These are phyloP conservation scores for Coregonus suidteri DNA, from an alignment of 2,797 vertebrate genomes.

Conservation along the genomic window DNA sequence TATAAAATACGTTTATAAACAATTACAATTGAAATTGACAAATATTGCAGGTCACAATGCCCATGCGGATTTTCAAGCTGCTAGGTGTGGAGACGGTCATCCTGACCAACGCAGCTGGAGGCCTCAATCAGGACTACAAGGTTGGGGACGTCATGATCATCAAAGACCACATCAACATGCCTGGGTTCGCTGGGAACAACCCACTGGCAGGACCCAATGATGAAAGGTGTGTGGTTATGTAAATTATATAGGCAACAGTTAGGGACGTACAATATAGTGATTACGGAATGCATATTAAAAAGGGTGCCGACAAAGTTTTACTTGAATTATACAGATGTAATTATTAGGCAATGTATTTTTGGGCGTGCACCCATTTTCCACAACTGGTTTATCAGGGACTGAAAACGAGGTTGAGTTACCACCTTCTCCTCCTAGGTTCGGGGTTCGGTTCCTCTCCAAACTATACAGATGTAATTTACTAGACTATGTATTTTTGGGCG, in stretches of 20 bases:
- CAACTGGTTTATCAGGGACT: background rate
- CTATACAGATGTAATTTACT: no score
- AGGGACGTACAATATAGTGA: background rate
- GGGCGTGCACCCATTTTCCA: no score
- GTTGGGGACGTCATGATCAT: slow-evolving; percentile 91
- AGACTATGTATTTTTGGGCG: no score
- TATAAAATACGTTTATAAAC: background rate
- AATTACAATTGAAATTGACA: background rate
- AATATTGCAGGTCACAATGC: slow-evolving; percentile 80
- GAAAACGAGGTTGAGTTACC: background rate
- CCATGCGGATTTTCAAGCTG: slow-evolving; percentile 85
- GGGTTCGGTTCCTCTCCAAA: slow-evolving; percentile 83
- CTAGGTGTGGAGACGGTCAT: slow-evolving; percentile 85
- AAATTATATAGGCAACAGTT: background rate
- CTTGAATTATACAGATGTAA: no score
- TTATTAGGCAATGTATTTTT: no score
- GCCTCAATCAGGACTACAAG: slow-evolving; percentile 84
- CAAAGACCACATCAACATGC: slow-evolving; percentile 89
- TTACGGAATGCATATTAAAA: no score
- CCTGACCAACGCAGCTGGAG: slow-evolving; percentile 89
- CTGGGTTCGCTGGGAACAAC: slow-evolving; percentile 82
- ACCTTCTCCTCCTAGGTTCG: slow-evolving; percentile 75
- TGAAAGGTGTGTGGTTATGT: slow-evolving; percentile 69
- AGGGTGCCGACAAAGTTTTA: no score
- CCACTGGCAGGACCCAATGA: slow-evolving; percentile 85